A percentile compares a stretch with the other conserved stretches of the same genome.
These are phyloP conservation scores for Matsumyia berberina DNA, from an alignment of 2,888 invertebrate species.

Conservation along the genomic window DNA sequence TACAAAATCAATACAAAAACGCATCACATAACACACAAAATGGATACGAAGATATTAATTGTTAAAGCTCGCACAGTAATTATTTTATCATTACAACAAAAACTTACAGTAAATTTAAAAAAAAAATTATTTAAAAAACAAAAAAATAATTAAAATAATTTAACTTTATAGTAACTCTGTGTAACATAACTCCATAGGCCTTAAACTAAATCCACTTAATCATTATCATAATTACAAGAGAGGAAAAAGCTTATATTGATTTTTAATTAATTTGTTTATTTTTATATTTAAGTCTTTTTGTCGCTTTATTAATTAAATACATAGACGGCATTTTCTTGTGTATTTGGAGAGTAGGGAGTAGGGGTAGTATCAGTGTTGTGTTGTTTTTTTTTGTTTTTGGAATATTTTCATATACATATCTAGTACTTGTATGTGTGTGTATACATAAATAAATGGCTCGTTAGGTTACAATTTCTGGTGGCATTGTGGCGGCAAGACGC, in stretches of 20 bases:
- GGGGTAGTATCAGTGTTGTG: constrained; percentile 52
- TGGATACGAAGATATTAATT: background rate
- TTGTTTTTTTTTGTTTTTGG: constrained; percentile 40
- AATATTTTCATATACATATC: constrained; percentile 45
- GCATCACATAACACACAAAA: constrained; percentile 27
- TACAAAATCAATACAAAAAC: constrained; percentile 47
- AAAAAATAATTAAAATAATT: constrained; percentile 45
- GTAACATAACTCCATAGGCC: constrained; percentile 25
- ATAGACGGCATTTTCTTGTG: constrained; percentile 52
- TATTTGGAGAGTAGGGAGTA: constrained; percentile 1
- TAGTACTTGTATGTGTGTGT: constrained; percentile 27
- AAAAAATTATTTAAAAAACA: constrained; percentile 7
- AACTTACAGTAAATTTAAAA: constrained; percentile 22
- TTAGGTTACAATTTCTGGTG: constrained; percentile 75
- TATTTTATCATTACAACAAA: background rate
- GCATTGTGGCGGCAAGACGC: constrained; percentile 76
- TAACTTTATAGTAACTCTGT: constrained; percentile 28
- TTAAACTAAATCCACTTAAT: constrained; percentile 40
- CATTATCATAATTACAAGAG: constrained; percentile 42
- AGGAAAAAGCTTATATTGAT: constrained; percentile 24
- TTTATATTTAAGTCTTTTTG: constrained; percentile 56
- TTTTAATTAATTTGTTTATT: constrained; percentile 9
- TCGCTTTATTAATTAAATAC: constrained; percentile 53
- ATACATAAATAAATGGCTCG: constrained; percentile 70
- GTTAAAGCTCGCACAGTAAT: constrained; percentile 57